These are phyloP conservation scores for Helobdella robusta DNA, from an alignment of 2,888 invertebrate species.

Conservation along the genomic window DNA sequence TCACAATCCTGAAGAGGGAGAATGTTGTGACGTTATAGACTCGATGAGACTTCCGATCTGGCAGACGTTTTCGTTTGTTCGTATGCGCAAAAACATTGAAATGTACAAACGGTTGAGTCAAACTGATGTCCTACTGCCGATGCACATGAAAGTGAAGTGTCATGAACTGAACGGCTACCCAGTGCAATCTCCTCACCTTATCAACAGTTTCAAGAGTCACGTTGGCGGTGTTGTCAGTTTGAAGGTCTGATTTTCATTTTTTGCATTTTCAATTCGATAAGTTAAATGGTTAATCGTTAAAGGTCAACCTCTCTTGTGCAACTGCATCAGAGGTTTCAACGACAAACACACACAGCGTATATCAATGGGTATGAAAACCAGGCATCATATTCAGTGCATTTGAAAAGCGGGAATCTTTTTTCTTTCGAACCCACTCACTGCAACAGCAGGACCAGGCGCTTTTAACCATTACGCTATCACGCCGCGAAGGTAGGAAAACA, in stretches of 20 bases:
- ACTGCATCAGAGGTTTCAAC: too few relatives aligned
- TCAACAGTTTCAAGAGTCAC: constrained; percentile 58
- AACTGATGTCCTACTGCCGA: not conserved
- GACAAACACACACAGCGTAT: too few relatives aligned
- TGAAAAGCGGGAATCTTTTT: too few relatives aligned
- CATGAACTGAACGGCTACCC: constrained; percentile 8
- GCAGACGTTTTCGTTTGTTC: constrained; percentile 28
- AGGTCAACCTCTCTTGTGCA: too few relatives aligned
- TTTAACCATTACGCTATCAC: too few relatives aligned
- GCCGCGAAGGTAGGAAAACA: not conserved
- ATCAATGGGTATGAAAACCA: too few relatives aligned
- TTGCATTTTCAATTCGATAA: not conserved
- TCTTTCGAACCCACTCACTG: too few relatives aligned
- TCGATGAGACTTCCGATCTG: constrained; percentile 14
- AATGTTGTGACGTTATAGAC: constrained; percentile 20
- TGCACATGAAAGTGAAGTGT: constrained; percentile 26
- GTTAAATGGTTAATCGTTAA: not conserved
- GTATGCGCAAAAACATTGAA: constrained; percentile 20
- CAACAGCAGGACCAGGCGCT: too few relatives aligned
- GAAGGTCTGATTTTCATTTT: constrained; percentile 50
- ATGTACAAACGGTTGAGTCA: not conserved
- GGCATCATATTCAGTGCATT: too few relatives aligned
- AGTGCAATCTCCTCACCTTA: constrained; percentile 37
- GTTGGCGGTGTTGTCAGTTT: constrained; percentile 60
- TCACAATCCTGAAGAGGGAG: constrained; percentile 21